A percentile compares a stretch with the other conserved stretches of the same genome.
phyloP scores from a whole-genome alignment of 2,888 invertebrate genomes.

The Orgyia antiqua region DNA sequence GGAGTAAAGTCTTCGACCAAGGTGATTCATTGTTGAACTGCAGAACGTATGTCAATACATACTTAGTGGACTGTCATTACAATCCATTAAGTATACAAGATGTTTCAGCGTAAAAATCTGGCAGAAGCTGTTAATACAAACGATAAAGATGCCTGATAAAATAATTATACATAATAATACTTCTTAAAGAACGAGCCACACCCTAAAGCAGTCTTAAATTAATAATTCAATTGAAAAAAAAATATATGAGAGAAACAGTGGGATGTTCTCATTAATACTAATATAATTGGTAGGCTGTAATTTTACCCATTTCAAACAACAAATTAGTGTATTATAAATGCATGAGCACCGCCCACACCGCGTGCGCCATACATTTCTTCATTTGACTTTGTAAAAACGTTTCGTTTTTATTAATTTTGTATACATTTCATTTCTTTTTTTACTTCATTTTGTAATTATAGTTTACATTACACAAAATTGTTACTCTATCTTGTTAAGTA shows the following conservation, averaged over 20 bases:
- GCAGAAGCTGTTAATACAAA: too few species aligned
- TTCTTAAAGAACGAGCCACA: conserved; percentile 8
- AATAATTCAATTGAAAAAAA: conserved; percentile 21
- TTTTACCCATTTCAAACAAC: conserved; percentile 69
- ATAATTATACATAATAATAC: conserved; percentile 10
- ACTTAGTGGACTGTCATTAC: too few species aligned
- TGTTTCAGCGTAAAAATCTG: too few species aligned
- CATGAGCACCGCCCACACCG: conserved; percentile 60
- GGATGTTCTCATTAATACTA: conserved; percentile 67
- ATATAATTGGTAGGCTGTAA: conserved; percentile 71
- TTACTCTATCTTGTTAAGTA: conserved; percentile 25
- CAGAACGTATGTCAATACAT: too few species aligned
- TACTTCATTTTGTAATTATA: conserved; percentile 47
- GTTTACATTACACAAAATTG: conserved; percentile 35
- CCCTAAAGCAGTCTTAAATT: conserved; percentile 14
- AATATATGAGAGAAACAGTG: conserved; percentile 37
- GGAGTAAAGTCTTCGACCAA: too few species aligned
- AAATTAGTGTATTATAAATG: conserved; percentile 74
- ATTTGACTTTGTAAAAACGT: conserved; percentile 56
- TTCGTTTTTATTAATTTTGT: conserved; percentile 27
- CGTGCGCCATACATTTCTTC: conserved; percentile 60
- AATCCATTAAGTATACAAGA: too few species aligned
- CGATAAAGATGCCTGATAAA: too few species aligned
- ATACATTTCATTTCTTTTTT: too few species aligned
- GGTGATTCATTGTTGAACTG: too few species aligned